A percentile compares a stretch with the other conserved stretches of the same genome.
These are phyloP conservation scores for Seriola rivoliana DNA, from an alignment of 2,113 vertebrate species.

Conservation along the genomic window DNA sequence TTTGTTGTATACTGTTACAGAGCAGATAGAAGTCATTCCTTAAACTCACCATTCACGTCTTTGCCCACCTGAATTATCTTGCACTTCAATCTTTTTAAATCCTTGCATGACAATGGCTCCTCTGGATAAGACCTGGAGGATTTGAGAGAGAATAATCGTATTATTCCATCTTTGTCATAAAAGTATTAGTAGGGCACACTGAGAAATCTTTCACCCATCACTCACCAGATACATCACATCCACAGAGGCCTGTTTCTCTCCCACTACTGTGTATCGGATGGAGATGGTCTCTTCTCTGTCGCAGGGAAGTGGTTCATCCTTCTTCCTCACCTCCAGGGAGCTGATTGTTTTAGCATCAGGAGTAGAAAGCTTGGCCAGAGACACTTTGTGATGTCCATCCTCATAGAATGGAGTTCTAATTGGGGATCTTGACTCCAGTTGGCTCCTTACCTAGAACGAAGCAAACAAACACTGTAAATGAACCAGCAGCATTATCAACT, in stretches of 20 bases:
- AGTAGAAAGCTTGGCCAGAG: slow-evolving; percentile 6
- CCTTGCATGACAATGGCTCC: slow-evolving; percentile 82
- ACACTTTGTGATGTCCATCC: neutral
- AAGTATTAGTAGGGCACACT: too few relatives aligned
- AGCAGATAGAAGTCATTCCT: too few relatives aligned
- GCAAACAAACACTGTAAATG: neutral
- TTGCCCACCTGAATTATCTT: slow-evolving; percentile 40
- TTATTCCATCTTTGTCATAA: too few relatives aligned
- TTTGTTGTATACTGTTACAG: too few relatives aligned
- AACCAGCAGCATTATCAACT: too few relatives aligned
- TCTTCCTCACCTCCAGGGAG: slow-evolving; percentile 64
- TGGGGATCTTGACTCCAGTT: accelerated
- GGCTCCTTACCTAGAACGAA: slow-evolving; percentile 50
- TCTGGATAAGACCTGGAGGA: slow-evolving; percentile 83
- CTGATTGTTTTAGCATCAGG: slow-evolving; percentile 59
- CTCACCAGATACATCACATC: slow-evolving; percentile 82
- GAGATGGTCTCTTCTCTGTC: slow-evolving; percentile 41
- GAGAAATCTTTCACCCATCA: neutral
- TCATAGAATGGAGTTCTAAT: neutral
- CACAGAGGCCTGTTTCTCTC: slow-evolving; percentile 59
- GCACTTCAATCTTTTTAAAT: slow-evolving; percentile 59
- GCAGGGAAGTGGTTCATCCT: slow-evolving; percentile 62
- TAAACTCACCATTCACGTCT: neutral
- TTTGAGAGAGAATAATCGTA: slow-evolving; percentile 7
- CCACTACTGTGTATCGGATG: slow-evolving; percentile 71